A percentile compares a stretch with the other conserved stretches of the same genome.
Evolutionary conservation across 2,113 vertebrate species (phyloP).

Genomic region (Perognathus longimembris): DNA sequence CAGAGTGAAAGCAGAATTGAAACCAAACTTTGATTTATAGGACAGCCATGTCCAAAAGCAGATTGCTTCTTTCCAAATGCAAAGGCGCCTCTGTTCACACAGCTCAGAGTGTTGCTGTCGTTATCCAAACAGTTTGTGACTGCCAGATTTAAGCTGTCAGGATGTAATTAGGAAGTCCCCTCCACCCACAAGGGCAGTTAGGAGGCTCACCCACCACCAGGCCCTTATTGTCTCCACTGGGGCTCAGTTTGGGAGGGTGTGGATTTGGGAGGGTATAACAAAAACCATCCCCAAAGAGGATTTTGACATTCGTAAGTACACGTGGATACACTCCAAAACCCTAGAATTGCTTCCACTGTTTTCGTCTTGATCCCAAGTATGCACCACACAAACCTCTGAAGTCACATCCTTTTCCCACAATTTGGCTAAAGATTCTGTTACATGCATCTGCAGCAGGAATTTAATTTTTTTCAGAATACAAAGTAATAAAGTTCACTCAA

Average conservation of each 20-base stretch:
- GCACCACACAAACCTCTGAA: conserved; percentile 71
- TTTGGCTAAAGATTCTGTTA: conserved; percentile 74
- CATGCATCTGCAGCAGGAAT: conserved; percentile 72
- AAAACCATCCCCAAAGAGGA: conserved; percentile 21
- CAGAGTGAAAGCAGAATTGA: conserved; percentile 34
- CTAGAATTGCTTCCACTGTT: conserved; percentile 56
- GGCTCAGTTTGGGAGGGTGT: conserved; percentile 80
- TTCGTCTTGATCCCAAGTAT: conserved; percentile 68
- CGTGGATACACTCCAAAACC: conserved; percentile 69
- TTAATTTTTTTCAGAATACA: conserved; percentile 78
- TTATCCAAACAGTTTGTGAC: conserved; percentile 43
- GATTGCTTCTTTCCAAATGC: conserved; percentile 68
- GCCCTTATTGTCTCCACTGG: conserved; percentile 81
- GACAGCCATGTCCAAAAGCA: conserved; percentile 63
- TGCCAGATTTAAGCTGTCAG: conserved; percentile 85
- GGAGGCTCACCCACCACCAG: conserved; percentile 82
- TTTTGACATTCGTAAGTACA: conserved; percentile 65
- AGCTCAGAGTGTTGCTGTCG: conserved; percentile 61
- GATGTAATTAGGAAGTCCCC: conserved; percentile 88
- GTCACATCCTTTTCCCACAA: conserved; percentile 76
- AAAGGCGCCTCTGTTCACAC: conserved; percentile 60
- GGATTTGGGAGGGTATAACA: conserved; percentile 68
- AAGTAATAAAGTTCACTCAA: conserved; percentile 72
- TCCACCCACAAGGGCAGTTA: conserved; percentile 81
- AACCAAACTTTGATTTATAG: conserved; percentile 41